Percentiles rank a stretch among this genome's conserved stretches.
Conservation (phyloP, 2,113 vertebrate genomes). For the Microtus ochrogaster region DNA sequence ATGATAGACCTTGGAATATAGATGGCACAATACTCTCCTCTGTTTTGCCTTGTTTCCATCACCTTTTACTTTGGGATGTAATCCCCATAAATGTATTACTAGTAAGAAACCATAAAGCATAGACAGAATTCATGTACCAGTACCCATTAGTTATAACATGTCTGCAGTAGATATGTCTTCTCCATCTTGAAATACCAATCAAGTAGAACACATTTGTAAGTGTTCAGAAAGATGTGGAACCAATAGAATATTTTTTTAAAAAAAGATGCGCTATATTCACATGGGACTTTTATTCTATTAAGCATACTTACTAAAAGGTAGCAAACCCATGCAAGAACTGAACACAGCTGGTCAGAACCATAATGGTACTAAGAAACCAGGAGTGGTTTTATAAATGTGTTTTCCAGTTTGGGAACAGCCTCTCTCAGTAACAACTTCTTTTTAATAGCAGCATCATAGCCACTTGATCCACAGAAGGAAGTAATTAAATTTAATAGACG, state of each 20-base stretch:
- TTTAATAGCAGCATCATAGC: neutral
- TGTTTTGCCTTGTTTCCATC: neutral
- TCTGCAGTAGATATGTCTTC: slow-evolving; percentile 43
- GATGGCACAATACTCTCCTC: neutral
- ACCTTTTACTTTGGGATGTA: slow-evolving; percentile 37
- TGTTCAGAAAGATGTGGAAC: neutral
- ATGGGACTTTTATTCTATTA: slow-evolving; percentile 24
- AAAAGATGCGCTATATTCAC: slow-evolving; percentile 5
- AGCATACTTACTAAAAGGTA: neutral
- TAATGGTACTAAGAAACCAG: neutral
- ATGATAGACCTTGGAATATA: neutral
- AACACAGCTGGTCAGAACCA: neutral
- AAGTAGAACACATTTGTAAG: slow-evolving; percentile 65
- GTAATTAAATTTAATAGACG: slow-evolving; percentile 67
- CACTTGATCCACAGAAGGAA: slow-evolving; percentile 56
- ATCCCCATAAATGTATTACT: neutral
- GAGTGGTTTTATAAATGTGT: neutral
- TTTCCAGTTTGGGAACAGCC: neutral
- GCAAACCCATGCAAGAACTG: neutral
- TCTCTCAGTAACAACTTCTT: neutral
- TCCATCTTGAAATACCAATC: slow-evolving; percentile 57
- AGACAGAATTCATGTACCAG: neutral
- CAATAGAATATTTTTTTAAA: neutral
- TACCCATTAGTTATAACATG: slow-evolving; percentile 43
- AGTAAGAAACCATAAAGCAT: slow-evolving; percentile 69